These are phyloP conservation scores for Heterodera filipjevi DNA, from an alignment of 2,888 invertebrate genomes.

Conservation along the genomic window DNA sequence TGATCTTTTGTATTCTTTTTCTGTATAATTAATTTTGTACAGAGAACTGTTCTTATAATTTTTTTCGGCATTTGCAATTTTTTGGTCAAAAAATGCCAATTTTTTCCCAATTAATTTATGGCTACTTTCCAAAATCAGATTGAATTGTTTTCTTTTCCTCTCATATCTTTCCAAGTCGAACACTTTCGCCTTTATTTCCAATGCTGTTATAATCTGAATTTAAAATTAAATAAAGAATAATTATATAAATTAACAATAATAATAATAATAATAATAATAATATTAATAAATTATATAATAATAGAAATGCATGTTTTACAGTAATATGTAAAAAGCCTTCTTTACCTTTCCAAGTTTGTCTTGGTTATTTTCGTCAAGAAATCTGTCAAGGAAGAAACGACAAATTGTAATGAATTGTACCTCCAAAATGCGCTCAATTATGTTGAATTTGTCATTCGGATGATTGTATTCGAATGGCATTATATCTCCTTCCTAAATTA, in stretches of 20 bases:
- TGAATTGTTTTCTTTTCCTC: neutral
- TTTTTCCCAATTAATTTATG: neutral
- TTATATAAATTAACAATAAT: neutral
- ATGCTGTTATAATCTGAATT: neutral
- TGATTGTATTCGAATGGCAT: neutral
- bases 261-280: too few relatives aligned
- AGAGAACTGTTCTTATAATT: neutral
- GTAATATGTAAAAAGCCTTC: neutral
- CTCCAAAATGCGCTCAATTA: neutral
- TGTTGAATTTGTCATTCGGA: neutral
- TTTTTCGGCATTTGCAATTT: neutral
- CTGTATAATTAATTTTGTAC: neutral
- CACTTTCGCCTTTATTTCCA: neutral
- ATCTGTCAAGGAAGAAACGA: neutral
- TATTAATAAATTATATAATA: neutral
- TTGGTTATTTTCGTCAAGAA: neutral
- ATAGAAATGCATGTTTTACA: neutral
- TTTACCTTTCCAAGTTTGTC: neutral
- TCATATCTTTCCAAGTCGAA: neutral
- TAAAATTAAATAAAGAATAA: neutral
- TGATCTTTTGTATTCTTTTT: neutral
- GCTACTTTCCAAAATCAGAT: neutral
- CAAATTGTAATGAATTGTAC: neutral
- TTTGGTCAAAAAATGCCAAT: neutral
- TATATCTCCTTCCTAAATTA: neutral